Conservation (phyloP, 2,113 vertebrate species). For the Melanerpes formicivorus region DNA sequence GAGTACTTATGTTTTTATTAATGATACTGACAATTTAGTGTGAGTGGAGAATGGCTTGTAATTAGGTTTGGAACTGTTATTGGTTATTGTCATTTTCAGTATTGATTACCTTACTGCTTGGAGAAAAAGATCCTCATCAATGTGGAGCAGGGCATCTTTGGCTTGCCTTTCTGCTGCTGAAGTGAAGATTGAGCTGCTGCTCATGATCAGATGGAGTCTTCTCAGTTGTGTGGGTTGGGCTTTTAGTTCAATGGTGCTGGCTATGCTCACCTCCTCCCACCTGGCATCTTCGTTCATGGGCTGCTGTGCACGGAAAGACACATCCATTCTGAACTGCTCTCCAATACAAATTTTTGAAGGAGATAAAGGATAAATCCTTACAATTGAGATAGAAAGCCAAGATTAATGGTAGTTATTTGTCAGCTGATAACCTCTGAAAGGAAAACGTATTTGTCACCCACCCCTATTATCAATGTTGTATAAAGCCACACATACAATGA, state of each 20-base stretch:
- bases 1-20: conserved; percentile 38
- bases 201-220: background rate
- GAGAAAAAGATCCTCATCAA: background rate
- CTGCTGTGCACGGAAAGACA: background rate
- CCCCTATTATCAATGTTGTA: background rate
- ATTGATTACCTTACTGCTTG: conserved; percentile 1
- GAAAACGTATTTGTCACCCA: conserved; percentile 23
- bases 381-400: background rate
- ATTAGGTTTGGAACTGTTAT: background rate
- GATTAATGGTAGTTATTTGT: conserved; percentile 41
- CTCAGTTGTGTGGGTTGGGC: background rate
- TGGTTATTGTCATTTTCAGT: conserved; percentile 54
- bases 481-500: background rate
- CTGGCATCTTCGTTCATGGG: background rate
- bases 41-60: conserved; percentile 33
- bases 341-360: background rate
- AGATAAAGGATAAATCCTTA: background rate
- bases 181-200: background rate
- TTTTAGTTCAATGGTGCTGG: background rate
- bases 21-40: conserved; percentile 9
- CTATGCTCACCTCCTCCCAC: background rate
- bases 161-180: background rate
- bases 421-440: conserved; percentile 36
- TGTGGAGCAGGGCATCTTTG: background rate
- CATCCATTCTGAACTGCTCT: background rate